Evolutionary conservation across 2,888 invertebrate species (phyloP).

Genomic region (Tenthredo notha): DNA sequence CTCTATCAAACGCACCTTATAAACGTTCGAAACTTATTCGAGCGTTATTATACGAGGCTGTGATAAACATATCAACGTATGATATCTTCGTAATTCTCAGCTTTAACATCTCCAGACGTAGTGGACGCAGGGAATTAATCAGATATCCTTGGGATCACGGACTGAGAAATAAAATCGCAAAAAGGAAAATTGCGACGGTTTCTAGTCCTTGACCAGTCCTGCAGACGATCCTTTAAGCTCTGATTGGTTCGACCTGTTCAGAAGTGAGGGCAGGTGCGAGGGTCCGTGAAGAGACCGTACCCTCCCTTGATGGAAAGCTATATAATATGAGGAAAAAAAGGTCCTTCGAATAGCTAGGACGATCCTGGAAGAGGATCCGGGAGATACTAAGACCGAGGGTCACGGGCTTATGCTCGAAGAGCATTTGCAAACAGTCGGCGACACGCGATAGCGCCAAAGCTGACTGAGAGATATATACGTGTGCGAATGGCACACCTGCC

Average conservation of each 20-base stretch:
- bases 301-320: conserved; percentile 29
- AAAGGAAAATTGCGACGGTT: conserved; percentile 58
- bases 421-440: conserved; percentile 62
- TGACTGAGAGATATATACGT: conserved; percentile 6
- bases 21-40: not conserved
- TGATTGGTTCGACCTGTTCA: not conserved
- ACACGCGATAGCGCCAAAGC: conserved; percentile 62
- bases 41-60: not conserved
- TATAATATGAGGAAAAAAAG: conserved; percentile 16
- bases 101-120: not conserved
- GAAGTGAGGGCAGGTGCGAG: conserved; percentile 54
- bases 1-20: not conserved
- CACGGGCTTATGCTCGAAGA: conserved; percentile 53
- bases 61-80: not conserved
- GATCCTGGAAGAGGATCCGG: not conserved
- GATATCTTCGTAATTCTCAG: not conserved
- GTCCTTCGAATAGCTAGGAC: conserved; percentile 24
- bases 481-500: conserved; percentile 69
- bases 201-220: conserved; percentile 55
- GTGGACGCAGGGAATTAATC: not conserved
- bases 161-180: not conserved
- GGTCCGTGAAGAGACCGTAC: not conserved
- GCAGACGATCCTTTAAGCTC: not conserved
- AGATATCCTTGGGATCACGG: not conserved
- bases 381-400: conserved; percentile 21